These are phyloP conservation scores for Orchesellides sinensis DNA, from an alignment of 2,888 invertebrate species.

Conservation along the genomic window DNA sequence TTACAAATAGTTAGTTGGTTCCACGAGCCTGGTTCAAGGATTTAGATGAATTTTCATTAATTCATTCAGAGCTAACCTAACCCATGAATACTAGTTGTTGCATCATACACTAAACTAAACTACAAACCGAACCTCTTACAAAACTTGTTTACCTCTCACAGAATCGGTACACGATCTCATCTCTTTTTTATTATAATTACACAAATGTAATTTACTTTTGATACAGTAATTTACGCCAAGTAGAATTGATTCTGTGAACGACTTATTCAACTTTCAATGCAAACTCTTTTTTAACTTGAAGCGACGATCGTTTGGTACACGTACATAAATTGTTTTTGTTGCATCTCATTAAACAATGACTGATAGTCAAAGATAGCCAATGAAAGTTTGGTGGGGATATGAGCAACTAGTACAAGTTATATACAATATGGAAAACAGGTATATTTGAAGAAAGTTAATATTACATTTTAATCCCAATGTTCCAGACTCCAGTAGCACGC, in stretches of 20 bases:
- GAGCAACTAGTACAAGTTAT: conserved; percentile 8
- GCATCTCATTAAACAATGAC: conserved; percentile 34
- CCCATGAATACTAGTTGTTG: conserved; percentile 5
- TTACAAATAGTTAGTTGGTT: not conserved
- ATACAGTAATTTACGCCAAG: not conserved
- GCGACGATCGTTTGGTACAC: not conserved
- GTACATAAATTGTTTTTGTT: not conserved
- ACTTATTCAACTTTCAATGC: conserved; percentile 41
- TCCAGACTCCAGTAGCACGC: too few relatives aligned
- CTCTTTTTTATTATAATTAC: conserved; percentile 15
- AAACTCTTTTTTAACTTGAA: conserved; percentile 18
- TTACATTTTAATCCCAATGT: conserved; percentile 30
- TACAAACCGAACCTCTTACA: not conserved
- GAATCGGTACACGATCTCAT: conserved; percentile 52
- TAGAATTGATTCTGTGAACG: not conserved
- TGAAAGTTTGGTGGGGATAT: not conserved
- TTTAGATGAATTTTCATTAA: conserved; percentile 25
- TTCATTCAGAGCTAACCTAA: conserved; percentile 22
- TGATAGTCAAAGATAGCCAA: conserved; percentile 10
- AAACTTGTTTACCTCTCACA: conserved; percentile 51
- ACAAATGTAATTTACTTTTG: not conserved
- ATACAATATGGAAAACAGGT: not conserved
- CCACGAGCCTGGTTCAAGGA: conserved; percentile 13
- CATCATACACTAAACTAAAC: not conserved
- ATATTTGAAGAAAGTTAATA: conserved; percentile 2